Conservation (phyloP, 2,797 vertebrate genomes). For the Anguilla pacifica region DNA sequence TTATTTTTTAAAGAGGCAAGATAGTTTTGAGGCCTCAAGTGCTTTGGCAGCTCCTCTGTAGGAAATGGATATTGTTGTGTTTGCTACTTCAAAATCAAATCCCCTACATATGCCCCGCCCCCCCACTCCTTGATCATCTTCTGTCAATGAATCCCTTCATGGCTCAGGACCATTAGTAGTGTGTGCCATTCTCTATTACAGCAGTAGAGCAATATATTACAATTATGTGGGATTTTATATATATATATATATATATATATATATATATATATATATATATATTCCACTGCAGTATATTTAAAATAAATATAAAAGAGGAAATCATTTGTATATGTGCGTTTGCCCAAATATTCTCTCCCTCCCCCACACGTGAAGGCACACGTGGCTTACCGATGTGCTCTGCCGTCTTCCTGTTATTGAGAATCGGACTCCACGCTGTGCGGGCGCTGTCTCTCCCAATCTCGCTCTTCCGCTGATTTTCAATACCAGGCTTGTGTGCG, state of each 20-base stretch:
- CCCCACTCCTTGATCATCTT: constrained; percentile 31
- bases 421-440: not conserved
- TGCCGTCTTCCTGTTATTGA: not conserved
- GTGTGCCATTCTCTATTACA: not conserved
- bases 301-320: too few relatives aligned
- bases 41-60: constrained; percentile 75
- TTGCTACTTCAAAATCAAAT: constrained; percentile 74
- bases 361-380: not conserved
- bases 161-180: not conserved
- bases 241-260: too few relatives aligned
- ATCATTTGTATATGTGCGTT: too few relatives aligned
- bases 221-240: too few relatives aligned
- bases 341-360: not conserved
- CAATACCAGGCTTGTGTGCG: not conserved
- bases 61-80: constrained; percentile 74
- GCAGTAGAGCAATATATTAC: not conserved
- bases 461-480: not conserved
- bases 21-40: constrained; percentile 73
- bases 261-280: too few relatives aligned
- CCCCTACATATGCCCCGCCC: constrained; percentile 67
- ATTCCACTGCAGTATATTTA: too few relatives aligned
- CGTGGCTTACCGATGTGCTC: not conserved
- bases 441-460: not conserved
- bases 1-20: constrained; percentile 71
- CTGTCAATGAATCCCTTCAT: not conserved